Conservation (phyloP, 92 coral and sea anemone species). For the Virgularia gustaviana region DNA sequence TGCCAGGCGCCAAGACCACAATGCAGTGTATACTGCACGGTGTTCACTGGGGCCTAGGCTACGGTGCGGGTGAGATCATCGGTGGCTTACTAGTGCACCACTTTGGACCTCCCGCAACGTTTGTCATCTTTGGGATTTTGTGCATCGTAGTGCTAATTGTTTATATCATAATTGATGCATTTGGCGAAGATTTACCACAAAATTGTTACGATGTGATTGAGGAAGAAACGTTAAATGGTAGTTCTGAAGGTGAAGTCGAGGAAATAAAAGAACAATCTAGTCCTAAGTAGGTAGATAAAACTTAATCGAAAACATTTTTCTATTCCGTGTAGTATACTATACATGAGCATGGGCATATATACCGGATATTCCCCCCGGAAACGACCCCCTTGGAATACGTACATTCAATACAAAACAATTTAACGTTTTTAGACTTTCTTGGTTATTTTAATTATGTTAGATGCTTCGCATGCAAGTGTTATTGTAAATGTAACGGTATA, state of each 20-base stretch:
- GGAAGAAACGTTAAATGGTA: constrained; percentile 40
- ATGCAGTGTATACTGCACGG: constrained; percentile 99
- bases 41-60: constrained; percentile 99
- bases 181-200: constrained; percentile 61
- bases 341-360: too few species aligned
- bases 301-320: constrained; percentile 10
- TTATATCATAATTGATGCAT: constrained; percentile 76
- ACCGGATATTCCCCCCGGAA: too few species aligned
- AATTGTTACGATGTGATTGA: constrained; percentile 50
- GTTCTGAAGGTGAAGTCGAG: constrained; percentile 30
- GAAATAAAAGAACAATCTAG: constrained; percentile 35
- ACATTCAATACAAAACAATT: too few species aligned
- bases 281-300: neutral
- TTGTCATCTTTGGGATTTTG: constrained; percentile 77
- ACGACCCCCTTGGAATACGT: too few species aligned
- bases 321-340: too few species aligned
- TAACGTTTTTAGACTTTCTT: too few species aligned
- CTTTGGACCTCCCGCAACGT: constrained; percentile 91
- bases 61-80: constrained; percentile 97
- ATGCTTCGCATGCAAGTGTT: too few species aligned
- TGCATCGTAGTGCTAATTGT: constrained; percentile 70
- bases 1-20: constrained; percentile 99
- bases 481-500: too few species aligned
- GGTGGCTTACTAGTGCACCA: constrained; percentile 97
- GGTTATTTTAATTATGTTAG: too few species aligned